phyloP scores from a whole-genome alignment of 2,888 invertebrate species.

The Melanchra persicariae region DNA sequence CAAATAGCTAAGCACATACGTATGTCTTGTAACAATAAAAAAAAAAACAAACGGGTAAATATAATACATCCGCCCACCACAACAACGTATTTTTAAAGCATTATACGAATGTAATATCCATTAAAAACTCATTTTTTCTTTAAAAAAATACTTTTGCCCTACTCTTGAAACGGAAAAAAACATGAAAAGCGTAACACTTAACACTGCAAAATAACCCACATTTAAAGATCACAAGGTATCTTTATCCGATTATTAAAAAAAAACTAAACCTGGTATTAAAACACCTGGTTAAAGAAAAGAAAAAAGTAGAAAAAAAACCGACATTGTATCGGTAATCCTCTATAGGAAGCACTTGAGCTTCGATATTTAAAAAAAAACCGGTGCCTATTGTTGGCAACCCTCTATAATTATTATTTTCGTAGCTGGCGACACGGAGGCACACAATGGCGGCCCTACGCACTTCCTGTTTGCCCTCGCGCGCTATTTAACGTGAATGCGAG shows the following conservation, averaged over 20 bases:
- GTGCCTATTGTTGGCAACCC: constrained; percentile 86
- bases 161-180: constrained; percentile 28
- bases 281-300: constrained; percentile 85
- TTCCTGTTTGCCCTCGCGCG: constrained; percentile 91
- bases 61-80: not conserved
- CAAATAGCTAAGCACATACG: too few relatives aligned
- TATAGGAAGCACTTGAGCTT: constrained; percentile 90
- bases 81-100: not conserved
- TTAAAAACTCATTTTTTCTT: constrained; percentile 8
- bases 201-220: constrained; percentile 63
- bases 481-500: constrained; percentile 90
- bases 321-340: constrained; percentile 88
- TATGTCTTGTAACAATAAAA: too few relatives aligned
- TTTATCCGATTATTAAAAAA: constrained; percentile 83
- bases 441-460: constrained; percentile 86
- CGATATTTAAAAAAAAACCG: constrained; percentile 84
- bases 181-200: constrained; percentile 57
- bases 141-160: constrained; percentile 17
- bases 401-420: constrained; percentile 90
- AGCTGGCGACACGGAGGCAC: constrained; percentile 89
- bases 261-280: constrained; percentile 83
- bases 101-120: constrained; percentile 21
- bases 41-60: not conserved
- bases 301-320: constrained; percentile 77
- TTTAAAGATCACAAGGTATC: constrained; percentile 71